Percentiles rank a stretch among this genome's conserved stretches.
phyloP scores from a whole-genome alignment of 2,797 vertebrate genomes.

The Lithobates sylvaticus region DNA sequence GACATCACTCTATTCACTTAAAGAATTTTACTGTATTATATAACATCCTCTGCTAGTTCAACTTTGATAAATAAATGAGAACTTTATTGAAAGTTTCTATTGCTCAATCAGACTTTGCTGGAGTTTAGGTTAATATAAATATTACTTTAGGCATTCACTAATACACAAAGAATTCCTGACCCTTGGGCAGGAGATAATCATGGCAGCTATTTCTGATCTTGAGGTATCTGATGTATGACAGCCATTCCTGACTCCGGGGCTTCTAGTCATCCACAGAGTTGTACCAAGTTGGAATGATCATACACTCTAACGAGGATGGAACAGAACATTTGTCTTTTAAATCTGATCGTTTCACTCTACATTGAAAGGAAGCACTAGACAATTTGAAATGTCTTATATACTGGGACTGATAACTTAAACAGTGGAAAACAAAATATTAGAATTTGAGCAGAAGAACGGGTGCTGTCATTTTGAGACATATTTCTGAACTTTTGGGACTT shows the following conservation, averaged over 20 bases:
- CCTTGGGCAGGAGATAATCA: neutral
- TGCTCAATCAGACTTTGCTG: too few species aligned
- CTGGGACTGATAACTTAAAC: neutral
- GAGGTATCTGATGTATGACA: neutral
- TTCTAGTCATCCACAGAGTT: neutral
- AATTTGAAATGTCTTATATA: neutral
- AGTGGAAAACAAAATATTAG: too few species aligned
- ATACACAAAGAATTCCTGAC: slow-evolving; percentile 4
- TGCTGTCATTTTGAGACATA: too few species aligned
- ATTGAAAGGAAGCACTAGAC: neutral
- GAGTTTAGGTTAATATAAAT: neutral
- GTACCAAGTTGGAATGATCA: neutral
- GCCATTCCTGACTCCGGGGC: slow-evolving; percentile 17
- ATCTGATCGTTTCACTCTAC: neutral
- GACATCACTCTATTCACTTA: too few species aligned
- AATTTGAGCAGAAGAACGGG: too few species aligned
- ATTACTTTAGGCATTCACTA: neutral
- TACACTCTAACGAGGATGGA: neutral
- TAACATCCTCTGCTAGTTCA: too few species aligned
- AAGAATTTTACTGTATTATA: too few species aligned
- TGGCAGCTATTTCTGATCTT: slow-evolving; percentile 12
- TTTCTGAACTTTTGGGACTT: neutral
- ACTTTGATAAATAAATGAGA: too few species aligned
- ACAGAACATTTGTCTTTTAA: neutral
- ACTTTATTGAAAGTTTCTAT: neutral